phyloP scores from a whole-genome alignment of 2,888 invertebrate species.

The Mesorhabditis belari region DNA sequence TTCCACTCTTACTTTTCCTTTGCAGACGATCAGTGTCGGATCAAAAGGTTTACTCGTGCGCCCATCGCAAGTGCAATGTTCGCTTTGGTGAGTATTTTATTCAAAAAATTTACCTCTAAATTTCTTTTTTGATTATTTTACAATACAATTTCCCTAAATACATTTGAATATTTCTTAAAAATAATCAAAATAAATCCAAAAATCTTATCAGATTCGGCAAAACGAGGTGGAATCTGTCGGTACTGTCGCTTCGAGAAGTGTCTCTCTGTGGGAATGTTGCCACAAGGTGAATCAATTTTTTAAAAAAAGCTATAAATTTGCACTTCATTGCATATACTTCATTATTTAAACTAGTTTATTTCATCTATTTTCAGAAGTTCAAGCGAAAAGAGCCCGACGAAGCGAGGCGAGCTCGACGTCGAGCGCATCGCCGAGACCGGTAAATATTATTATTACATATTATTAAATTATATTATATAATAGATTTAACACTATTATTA shows the following conservation, averaged over 20 bases:
- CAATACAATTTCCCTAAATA: too few relatives aligned
- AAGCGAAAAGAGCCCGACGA: background rate
- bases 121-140: too few relatives aligned
- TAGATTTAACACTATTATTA: too few relatives aligned
- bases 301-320: too few relatives aligned
- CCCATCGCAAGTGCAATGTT: slow-evolving; percentile 8
- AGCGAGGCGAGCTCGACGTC: background rate
- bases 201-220: background rate
- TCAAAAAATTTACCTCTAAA: background rate
- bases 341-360: background rate
- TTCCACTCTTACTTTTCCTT: too few relatives aligned
- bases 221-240: background rate
- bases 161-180: too few relatives aligned
- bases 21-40: slow-evolving; percentile 18
- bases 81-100: slow-evolving; percentile 4
- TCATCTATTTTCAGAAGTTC: background rate
- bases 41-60: slow-evolving; percentile 16
- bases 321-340: background rate
- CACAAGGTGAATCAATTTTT: too few relatives aligned
- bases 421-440: background rate
- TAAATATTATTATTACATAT: background rate
- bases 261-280: background rate
- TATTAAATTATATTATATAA: too few relatives aligned
- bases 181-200: too few relatives aligned
- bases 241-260: slow-evolving; percentile 1